These are phyloP conservation scores for Chrysogorgia sp. DNA, from an alignment of 92 coral and sea anemone genomes.

Conservation along the genomic window DNA sequence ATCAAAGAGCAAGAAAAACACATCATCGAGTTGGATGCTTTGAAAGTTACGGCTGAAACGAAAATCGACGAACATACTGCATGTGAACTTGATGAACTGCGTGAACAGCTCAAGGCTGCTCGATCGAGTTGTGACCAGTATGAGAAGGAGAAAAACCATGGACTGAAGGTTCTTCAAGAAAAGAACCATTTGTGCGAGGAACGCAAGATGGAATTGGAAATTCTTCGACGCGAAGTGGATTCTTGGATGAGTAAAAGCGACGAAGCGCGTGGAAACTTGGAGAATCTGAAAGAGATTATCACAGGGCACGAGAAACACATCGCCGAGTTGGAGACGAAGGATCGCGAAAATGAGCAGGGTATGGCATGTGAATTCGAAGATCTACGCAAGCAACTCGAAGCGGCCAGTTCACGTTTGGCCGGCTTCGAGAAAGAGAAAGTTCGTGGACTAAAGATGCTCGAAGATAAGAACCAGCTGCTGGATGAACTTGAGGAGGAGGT, in stretches of 20 bases:
- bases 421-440: slow-evolving; percentile 21
- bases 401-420: slow-evolving; percentile 5
- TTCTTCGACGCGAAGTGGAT: slow-evolving; percentile 5
- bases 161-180: not conserved
- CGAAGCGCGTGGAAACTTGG: not conserved
- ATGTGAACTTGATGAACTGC: slow-evolving; percentile 1
- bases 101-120: not conserved
- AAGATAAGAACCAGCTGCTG: slow-evolving; percentile 4
- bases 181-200: not conserved
- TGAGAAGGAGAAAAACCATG: slow-evolving; percentile 12
- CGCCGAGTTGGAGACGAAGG: slow-evolving; percentile 8
- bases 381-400: slow-evolving; percentile 14
- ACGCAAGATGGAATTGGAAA: slow-evolving; percentile 1
- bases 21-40: not conserved
- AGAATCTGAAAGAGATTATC: not conserved
- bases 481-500: not conserved
- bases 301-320: slow-evolving; percentile 8
- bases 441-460: slow-evolving; percentile 1
- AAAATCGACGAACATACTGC: not conserved
- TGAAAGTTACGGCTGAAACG: not conserved
- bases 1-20: slow-evolving; percentile 3
- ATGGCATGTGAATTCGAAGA: slow-evolving; percentile 2
- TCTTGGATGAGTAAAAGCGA: slow-evolving; percentile 10
- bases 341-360: not conserved
- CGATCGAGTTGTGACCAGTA: slow-evolving; percentile 5